Percentiles rank a stretch among this genome's conserved stretches.
Evolutionary conservation across 2,113 vertebrate genomes (phyloP).

Genomic region (Oceanodroma tethys): DNA sequence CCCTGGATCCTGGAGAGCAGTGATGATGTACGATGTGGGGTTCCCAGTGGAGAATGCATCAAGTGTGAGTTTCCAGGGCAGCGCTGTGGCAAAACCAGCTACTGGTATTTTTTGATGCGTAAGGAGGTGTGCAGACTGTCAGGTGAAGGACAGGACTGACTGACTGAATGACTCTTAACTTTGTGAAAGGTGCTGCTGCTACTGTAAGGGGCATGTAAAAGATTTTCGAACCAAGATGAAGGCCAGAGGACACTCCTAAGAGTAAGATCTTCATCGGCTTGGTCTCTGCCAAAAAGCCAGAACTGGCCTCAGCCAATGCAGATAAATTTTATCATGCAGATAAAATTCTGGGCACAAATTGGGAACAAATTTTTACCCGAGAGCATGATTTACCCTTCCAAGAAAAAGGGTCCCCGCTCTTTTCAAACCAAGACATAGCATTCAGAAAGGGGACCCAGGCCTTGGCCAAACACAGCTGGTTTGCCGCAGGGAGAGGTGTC

Average conservation of each 20-base stretch:
- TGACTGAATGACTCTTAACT: neutral
- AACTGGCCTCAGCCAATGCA: neutral
- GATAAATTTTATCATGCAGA: neutral
- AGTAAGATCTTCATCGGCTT: neutral
- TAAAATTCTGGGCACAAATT: neutral
- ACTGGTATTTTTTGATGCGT: neutral
- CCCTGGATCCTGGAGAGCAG: neutral
- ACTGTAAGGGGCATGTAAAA: neutral
- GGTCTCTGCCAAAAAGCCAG: neutral
- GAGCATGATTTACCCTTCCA: neutral
- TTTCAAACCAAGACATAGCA: neutral
- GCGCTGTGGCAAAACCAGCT: rapidly evolving
- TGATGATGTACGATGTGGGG: rapidly evolving
- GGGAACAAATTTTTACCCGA: neutral
- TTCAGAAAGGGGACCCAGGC: neutral
- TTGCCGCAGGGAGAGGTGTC: neutral
- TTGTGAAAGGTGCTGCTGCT: neutral
- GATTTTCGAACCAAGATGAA: neutral
- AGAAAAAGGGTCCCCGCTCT: neutral
- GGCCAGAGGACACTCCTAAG: neutral
- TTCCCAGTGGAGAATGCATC: rapidly evolving
- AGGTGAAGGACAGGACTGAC: neutral
- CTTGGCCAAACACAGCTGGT: neutral
- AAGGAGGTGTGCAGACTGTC: neutral
- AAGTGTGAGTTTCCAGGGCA: neutral